Evolutionary conservation across 2,113 vertebrate genomes (phyloP).

Genomic region (Calypte anna): DNA sequence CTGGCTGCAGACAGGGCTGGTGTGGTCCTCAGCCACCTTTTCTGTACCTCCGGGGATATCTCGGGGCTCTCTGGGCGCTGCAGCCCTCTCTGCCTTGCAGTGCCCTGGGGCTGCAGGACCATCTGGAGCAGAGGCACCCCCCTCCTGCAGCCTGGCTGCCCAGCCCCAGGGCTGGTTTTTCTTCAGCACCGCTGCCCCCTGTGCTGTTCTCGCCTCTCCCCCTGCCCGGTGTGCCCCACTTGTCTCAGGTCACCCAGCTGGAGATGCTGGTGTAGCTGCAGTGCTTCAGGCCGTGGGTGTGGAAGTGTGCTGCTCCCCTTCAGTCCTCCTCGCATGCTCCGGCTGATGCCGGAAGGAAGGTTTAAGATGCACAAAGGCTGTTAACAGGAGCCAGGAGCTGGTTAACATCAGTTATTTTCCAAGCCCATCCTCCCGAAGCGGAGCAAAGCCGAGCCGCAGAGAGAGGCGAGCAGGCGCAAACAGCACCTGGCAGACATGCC

Average conservation of each 20-base stretch:
- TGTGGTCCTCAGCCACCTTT: background rate
- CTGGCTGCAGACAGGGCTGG: background rate
- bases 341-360: background rate
- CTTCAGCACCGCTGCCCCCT: fast-evolving
- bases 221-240: background rate
- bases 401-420: background rate
- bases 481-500: background rate
- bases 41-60: fast-evolving
- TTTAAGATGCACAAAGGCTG: background rate
- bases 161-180: background rate
- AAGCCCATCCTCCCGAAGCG: background rate
- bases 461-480: background rate
- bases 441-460: background rate
- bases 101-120: background rate
- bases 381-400: background rate
- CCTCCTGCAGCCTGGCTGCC: background rate
- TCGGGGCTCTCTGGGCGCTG: background rate
- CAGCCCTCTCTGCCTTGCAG: background rate
- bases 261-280: fast-evolving
- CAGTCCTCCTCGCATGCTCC: background rate
- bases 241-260: fast-evolving
- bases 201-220: background rate
- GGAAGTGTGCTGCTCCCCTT: background rate
- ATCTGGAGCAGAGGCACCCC: background rate
- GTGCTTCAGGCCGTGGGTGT: background rate